Conservation (phyloP, 2,113 vertebrate species). For the Spermophilus dauricus region DNA sequence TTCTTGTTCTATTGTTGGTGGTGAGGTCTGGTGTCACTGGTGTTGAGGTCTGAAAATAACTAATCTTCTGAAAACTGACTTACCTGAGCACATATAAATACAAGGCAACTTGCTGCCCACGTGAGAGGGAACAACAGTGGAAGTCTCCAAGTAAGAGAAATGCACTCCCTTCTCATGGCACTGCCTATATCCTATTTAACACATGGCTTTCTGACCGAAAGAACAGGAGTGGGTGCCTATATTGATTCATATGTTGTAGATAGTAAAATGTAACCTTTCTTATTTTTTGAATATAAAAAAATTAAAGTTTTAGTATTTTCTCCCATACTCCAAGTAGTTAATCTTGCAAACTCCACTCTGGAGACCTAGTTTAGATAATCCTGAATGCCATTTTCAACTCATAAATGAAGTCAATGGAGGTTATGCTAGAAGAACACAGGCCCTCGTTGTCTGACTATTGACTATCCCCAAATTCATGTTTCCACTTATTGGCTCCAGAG, state of each 20-base stretch:
- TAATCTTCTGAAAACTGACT: neutral
- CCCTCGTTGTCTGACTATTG: neutral
- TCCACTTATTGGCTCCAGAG: neutral
- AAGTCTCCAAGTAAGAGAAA: neutral
- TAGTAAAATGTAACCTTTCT: constrained; percentile 4
- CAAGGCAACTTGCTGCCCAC: neutral
- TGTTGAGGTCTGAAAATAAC: neutral
- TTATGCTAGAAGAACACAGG: neutral
- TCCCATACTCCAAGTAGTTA: neutral
- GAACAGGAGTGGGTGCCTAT: neutral
- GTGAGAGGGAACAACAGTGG: neutral
- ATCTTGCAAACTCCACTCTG: constrained; percentile 52
- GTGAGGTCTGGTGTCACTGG: neutral
- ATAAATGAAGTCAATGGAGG: constrained; percentile 6
- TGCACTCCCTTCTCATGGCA: neutral
- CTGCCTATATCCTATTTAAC: neutral
- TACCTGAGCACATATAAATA: neutral
- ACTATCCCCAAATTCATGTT: neutral
- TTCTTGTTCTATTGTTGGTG: neutral
- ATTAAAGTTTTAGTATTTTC: constrained; percentile 21
- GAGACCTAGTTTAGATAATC: constrained; percentile 21
- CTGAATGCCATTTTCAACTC: neutral
- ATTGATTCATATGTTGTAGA: neutral
- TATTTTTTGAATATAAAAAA: neutral
- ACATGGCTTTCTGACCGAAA: neutral